Base-by-base conservation (phyloP, 2,797 vertebrate species). In the Takifugu rubripes region DNA sequence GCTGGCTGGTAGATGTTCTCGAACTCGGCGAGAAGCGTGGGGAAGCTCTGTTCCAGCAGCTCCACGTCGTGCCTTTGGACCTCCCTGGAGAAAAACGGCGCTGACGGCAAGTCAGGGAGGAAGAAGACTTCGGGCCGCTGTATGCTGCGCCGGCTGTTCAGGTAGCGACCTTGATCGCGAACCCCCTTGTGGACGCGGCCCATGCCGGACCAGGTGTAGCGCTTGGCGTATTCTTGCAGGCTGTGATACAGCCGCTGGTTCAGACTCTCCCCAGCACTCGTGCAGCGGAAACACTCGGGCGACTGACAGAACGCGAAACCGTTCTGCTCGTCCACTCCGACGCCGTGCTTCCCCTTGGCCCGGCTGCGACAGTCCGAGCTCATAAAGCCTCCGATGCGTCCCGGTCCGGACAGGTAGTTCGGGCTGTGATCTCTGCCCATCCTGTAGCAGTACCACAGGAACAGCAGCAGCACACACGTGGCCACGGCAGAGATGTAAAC, bases 181-280 rank as follows among this genome's bases (percentile, higher is more conserved):
- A 98, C 93, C 33, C 94, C 97, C 81, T 99, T 99, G 79, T 98
- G 95, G 81, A 99, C 95, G 54, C 97, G 91, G 70, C 96, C 96
- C 96, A 99, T 98, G 69, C 97, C 97, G 0, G 97, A 94, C 97
- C 97, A 99, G 54, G 97, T 98, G 90, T 98, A 98, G 66, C 96
- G 94, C 83, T 98, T 99, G 89, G 97, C 97, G 0, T 99, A 99
- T 50, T 98, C 96, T 91, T 99, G 96, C 77, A 98, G 89, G 84
- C 94, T 96, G 90, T 94, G 95, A 82, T 99, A 98, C 25, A 98
- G 95, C 66, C 93, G 92, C 91, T 96, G 96, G 90, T 98, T 96
- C 73, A 96, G 92, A 14, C 94, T 94, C 12, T 95, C 94, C 0
- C 91, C 90, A 1, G 91, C 92, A 5, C 87, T 87, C 2, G 91